Evolutionary conservation across 2,797 vertebrate genomes (phyloP).

Genomic region (Astyanax mexicanus): DNA sequence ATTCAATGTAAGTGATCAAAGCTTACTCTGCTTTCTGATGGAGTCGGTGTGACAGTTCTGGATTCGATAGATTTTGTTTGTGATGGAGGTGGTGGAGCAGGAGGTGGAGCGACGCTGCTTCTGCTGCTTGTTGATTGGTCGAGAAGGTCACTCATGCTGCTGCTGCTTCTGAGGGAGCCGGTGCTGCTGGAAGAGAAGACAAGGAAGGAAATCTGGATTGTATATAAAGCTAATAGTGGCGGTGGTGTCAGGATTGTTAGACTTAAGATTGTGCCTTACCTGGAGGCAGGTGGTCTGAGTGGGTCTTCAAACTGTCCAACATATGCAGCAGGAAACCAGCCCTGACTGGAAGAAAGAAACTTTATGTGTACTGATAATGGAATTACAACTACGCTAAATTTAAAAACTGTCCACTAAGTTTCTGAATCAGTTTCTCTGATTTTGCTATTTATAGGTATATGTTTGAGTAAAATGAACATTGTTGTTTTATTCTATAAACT

Average conservation of each 20-base stretch:
- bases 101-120: slow-evolving; percentile 39
- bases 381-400: too few relatives aligned
- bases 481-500: too few relatives aligned
- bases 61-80: slow-evolving; percentile 50
- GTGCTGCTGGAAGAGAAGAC: slow-evolving; percentile 16
- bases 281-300: slow-evolving; percentile 35
- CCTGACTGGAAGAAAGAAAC: slow-evolving; percentile 78
- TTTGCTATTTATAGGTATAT: too few relatives aligned
- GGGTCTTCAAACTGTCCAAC: slow-evolving; percentile 80
- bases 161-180: slow-evolving; percentile 70
- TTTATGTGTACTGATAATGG: background rate
- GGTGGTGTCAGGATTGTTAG: background rate
- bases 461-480: too few relatives aligned
- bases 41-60: slow-evolving; percentile 28
- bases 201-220: slow-evolving; percentile 16
- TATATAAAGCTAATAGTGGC: background rate
- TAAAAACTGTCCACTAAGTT: too few relatives aligned
- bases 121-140: slow-evolving; percentile 63
- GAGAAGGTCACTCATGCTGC: slow-evolving; percentile 79
- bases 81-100: slow-evolving; percentile 60
- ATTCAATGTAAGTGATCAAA: background rate
- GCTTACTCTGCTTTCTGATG: slow-evolving; percentile 65
- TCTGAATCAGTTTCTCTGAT: too few relatives aligned
- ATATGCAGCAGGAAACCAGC: slow-evolving; percentile 93
- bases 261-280: slow-evolving; percentile 63